These are phyloP conservation scores for Sarcophaga carnaria DNA, from an alignment of 2,888 invertebrate genomes.

Conservation along the genomic window DNA sequence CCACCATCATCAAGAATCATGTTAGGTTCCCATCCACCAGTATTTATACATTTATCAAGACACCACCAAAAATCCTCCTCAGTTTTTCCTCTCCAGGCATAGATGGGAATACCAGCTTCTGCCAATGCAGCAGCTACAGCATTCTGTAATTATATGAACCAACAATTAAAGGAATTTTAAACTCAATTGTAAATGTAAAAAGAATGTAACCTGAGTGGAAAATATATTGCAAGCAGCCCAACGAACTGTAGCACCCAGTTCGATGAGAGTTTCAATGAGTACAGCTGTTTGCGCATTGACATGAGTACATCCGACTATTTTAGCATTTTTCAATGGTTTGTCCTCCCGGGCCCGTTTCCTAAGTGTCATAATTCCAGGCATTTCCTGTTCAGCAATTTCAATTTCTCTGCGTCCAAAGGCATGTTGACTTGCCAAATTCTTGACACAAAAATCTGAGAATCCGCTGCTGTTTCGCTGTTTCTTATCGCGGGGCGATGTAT, in stretches of 20 bases:
- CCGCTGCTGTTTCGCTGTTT: constrained; percentile 92
- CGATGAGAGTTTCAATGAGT: constrained; percentile 92
- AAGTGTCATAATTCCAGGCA: constrained; percentile 98
- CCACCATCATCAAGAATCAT: constrained; percentile 98
- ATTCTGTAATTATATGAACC: constrained; percentile 84
- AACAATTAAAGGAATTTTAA: neutral
- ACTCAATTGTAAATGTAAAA: neutral
- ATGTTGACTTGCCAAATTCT: constrained; percentile 91
- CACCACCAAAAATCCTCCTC: constrained; percentile 99
- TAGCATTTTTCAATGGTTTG: constrained; percentile 95
- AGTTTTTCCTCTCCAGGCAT: constrained; percentile 97
- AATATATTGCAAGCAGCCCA: constrained; percentile 99
- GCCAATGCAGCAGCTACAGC: constrained; percentile 97
- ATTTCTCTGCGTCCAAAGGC: constrained; percentile 97
- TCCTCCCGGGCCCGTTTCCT: constrained; percentile 94
- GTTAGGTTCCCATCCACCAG: constrained; percentile 96
- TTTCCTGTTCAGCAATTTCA: constrained; percentile 98
- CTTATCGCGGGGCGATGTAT: constrained; percentile 94
- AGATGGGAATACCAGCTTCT: constrained; percentile 92
- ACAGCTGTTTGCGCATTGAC: constrained; percentile 99
- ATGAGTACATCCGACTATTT: constrained; percentile 97
- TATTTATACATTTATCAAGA: constrained; percentile 95
- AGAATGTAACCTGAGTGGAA: constrained; percentile 89
- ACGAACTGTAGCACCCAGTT: constrained; percentile 93
- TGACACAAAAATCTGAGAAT: constrained; percentile 94